A percentile compares a stretch with the other conserved stretches of the same genome.
These are phyloP conservation scores for Palythoa caribaeorum DNA, from an alignment of 92 coral and sea anemone genomes.

Conservation along the genomic window DNA sequence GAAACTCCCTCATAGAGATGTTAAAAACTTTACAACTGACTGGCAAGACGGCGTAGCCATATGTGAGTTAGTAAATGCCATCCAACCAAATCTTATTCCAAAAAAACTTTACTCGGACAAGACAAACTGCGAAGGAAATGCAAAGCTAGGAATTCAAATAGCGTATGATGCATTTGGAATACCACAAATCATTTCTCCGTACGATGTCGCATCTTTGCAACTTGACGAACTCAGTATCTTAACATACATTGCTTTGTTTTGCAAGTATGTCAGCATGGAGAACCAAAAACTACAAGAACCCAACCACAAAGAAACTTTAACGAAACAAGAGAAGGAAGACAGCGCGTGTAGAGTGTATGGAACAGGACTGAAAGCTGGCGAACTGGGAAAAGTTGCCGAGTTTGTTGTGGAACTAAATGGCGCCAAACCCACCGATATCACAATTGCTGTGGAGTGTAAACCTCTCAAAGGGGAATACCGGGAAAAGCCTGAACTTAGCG, in stretches of 20 bases:
- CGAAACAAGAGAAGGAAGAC: slow-evolving; percentile 45
- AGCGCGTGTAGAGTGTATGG: slow-evolving; percentile 83
- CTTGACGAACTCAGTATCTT: slow-evolving; percentile 93
- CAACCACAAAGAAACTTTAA: slow-evolving; percentile 32
- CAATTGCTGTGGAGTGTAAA: slow-evolving; percentile 97
- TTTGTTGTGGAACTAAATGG: slow-evolving; percentile 91
- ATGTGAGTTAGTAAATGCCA: slow-evolving; percentile 91
- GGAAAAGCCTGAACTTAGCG: slow-evolving; percentile 90
- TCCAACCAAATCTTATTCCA: slow-evolving; percentile 85
- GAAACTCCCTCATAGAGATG: slow-evolving; percentile 81
- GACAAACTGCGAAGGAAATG: slow-evolving; percentile 84
- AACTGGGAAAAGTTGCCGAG: slow-evolving; percentile 93
- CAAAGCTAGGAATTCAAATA: slow-evolving; percentile 89
- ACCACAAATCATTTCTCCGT: slow-evolving; percentile 94
- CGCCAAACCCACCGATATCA: slow-evolving; percentile 93
- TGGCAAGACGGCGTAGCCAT: slow-evolving; percentile 92
- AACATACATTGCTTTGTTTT: slow-evolving; percentile 93
- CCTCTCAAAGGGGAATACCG: slow-evolving; percentile 77
- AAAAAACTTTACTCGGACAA: slow-evolving; percentile 75
- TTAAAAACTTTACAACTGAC: slow-evolving; percentile 87
- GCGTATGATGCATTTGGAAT: slow-evolving; percentile 95
- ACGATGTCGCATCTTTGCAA: slow-evolving; percentile 83
- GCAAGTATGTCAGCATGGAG: slow-evolving; percentile 83
- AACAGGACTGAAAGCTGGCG: slow-evolving; percentile 85
- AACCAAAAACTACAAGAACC: slow-evolving; percentile 50